These are phyloP conservation scores for Seira musarum DNA, from an alignment of 2,888 invertebrate genomes.

Conservation along the genomic window DNA sequence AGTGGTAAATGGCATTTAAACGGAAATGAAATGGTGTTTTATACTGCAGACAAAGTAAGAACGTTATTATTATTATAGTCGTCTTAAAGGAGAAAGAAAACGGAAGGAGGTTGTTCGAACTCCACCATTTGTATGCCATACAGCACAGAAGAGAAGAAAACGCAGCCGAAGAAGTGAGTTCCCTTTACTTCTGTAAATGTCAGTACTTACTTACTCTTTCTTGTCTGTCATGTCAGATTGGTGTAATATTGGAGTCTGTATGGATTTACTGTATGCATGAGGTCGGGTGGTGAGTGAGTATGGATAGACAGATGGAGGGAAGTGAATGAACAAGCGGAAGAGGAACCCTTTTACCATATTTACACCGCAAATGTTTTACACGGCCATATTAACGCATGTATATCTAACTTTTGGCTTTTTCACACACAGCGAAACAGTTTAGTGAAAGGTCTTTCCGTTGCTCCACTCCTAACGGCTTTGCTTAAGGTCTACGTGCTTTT, in stretches of 20 bases:
- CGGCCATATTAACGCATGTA: slow-evolving; percentile 3
- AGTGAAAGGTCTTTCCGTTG: slow-evolving; percentile 6
- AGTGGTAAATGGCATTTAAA: too few relatives aligned
- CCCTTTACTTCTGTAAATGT: background rate
- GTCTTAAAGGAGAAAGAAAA: too few relatives aligned
- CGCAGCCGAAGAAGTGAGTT: background rate
- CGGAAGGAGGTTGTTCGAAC: background rate
- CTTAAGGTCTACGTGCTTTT: background rate
- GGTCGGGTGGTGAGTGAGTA: background rate
- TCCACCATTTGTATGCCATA: background rate
- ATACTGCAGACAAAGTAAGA: too few relatives aligned
- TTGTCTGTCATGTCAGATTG: slow-evolving; percentile 12
- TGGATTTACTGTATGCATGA: background rate
- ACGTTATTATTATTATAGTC: too few relatives aligned
- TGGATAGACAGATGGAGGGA: background rate
- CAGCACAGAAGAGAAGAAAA: background rate
- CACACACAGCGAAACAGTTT: background rate
- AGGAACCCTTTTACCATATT: slow-evolving; percentile 11
- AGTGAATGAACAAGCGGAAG: slow-evolving; percentile 8
- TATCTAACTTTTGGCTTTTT: slow-evolving; percentile 15
- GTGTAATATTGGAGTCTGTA: background rate
- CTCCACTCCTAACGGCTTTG: background rate
- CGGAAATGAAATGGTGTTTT: too few relatives aligned
- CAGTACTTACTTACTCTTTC: background rate
- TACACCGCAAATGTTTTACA: slow-evolving; percentile 11